Conservation (phyloP, 2,888 invertebrate species). For the Oxytorus armatus region DNA sequence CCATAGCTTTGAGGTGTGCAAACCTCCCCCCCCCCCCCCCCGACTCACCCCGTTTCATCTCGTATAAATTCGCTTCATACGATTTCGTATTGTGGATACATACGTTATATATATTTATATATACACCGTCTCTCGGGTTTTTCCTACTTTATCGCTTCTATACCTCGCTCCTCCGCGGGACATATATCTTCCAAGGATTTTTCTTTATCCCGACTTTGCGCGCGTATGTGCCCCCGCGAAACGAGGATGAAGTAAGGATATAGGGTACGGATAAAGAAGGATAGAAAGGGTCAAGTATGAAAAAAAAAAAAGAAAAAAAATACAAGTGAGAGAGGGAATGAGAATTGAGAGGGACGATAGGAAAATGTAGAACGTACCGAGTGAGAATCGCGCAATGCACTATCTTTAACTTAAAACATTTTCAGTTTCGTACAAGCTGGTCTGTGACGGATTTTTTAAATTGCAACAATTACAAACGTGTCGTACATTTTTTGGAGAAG, state of each 20-base stretch:
- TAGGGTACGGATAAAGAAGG: not conserved
- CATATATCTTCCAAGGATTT: conserved; percentile 53
- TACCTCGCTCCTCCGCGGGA: not conserved
- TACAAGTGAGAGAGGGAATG: not conserved
- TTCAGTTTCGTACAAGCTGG: no score
- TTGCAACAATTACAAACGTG: no score
- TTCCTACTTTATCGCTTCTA: conserved; percentile 36
- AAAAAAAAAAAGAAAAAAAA: not conserved
- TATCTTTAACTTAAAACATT: no score
- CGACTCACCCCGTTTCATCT: conserved; percentile 46
- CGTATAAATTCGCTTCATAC: conserved; percentile 61
- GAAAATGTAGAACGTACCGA: no score
- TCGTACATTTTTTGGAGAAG: no score
- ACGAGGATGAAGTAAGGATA: conserved; percentile 21
- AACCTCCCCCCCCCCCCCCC: no score
- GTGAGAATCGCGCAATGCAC: no score
- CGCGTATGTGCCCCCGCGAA: not conserved
- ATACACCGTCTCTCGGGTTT: no score
- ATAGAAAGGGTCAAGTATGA: not conserved
- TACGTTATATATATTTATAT: no score
- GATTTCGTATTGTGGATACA: no score
- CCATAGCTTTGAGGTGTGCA: conserved; percentile 59
- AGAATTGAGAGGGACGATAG: not conserved
- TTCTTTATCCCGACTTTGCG: conserved; percentile 29
- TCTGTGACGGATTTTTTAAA: no score